Evolutionary conservation across 2,888 invertebrate genomes (phyloP).

Genomic region (Saturnia pavonia): DNA sequence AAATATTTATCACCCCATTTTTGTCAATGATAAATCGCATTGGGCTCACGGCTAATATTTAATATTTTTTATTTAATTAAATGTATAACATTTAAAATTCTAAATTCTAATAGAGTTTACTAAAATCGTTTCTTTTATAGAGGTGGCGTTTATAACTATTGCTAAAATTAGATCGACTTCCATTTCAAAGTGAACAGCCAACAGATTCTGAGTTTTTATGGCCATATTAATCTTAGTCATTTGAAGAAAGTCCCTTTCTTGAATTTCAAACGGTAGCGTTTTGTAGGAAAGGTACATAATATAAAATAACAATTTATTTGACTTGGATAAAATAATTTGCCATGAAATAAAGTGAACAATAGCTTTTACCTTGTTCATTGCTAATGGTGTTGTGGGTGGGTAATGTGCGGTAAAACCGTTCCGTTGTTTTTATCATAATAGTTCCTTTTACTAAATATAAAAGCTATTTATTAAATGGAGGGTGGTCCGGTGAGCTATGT

Average conservation of each 20-base stretch:
- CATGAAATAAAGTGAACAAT: neutral
- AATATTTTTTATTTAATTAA: no score
- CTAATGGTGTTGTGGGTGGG: conserved; percentile 16
- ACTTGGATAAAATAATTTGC: neutral
- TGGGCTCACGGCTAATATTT: neutral
- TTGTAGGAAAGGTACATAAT: neutral
- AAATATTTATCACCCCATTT: no score
- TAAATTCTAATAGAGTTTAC: neutral
- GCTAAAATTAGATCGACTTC: conserved; percentile 37
- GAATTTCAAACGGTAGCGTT: conserved; percentile 7
- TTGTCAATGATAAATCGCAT: no score
- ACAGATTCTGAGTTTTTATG: conserved; percentile 22
- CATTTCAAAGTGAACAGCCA: conserved; percentile 30
- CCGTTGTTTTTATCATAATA: conserved; percentile 1
- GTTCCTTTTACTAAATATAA: conserved; percentile 13
- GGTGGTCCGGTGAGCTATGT: neutral
- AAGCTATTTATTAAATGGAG: conserved; percentile 11
- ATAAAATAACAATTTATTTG: neutral
- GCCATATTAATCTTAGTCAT: conserved; percentile 9
- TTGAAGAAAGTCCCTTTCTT: conserved; percentile 17
- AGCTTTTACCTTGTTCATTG: conserved; percentile 10
- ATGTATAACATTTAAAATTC: neutral
- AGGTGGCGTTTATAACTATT: conserved; percentile 18
- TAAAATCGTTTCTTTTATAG: conserved; percentile 7
- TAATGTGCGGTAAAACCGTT: neutral